Evolutionary conservation across 1,140 invertebrate species (phyloP), one percentile per base, ranked within the genome.

Genomic region (Mactra quadrangularis): DNA sequence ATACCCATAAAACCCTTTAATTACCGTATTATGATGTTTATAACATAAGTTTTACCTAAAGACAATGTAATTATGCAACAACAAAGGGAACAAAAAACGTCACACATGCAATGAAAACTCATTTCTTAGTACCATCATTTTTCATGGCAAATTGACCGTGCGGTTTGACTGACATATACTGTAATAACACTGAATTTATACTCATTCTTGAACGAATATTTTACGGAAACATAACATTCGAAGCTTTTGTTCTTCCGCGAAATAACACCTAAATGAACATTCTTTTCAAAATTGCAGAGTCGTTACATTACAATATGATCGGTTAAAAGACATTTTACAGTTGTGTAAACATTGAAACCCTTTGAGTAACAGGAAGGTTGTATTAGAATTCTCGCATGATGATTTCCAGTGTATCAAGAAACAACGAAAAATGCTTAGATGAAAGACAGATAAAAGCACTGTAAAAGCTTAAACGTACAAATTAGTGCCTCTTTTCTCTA

Each of bases 321-420:
- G 29, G 64, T 31, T 47, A 68, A 68, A 50, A 68, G 64, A 68
- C 38, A 68, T 68, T 68, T 68, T 50, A 68, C 64, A 68, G 64
- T 68, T 68, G 64, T 68, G 64, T 68, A 68, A 68, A 68, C 64
- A 68, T 15, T 68, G 13, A 6, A 3, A n/a, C 2, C 38, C 64
- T 68, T 68, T 68, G 64, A 47, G 45, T 47, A 25, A 41, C 64
- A 68, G 25, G 45, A 68, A 68, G 45, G 47, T 50, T 41, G 45
- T 45, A 68, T 68, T 68, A 68, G 41, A 68, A 50, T 68, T 68
- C 45, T 29, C 45, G 45, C 64, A 47, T 45, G 35, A 64, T 33
- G 60, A 38, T 35, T 68, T 68, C 41, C 35, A 29, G 45, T 68
- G 25, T 47, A 68, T 47, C 64, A 68, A 68, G 64, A 68, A 68